A percentile compares a stretch with the other conserved stretches of the same genome.
These are phyloP conservation scores for Epinephelus lanceolatus DNA, from an alignment of 2,113 vertebrate genomes.

Conservation along the genomic window DNA sequence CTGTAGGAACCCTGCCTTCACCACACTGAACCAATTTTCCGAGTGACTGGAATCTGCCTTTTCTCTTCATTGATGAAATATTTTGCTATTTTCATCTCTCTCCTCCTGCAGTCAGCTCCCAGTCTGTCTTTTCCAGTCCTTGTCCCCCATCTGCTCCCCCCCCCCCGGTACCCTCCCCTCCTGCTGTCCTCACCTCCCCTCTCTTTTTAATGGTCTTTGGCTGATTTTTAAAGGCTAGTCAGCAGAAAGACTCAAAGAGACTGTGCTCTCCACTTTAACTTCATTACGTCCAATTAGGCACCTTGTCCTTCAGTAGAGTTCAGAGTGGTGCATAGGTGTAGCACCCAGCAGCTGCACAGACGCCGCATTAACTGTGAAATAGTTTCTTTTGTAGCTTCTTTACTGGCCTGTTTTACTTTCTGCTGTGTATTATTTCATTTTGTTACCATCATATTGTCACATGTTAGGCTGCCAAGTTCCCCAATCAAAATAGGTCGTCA, in stretches of 20 bases:
- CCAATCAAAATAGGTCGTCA: too few relatives aligned
- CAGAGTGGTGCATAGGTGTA: slow-evolving; percentile 3
- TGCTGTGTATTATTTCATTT: neutral
- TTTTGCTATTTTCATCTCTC: neutral
- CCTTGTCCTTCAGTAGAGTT: slow-evolving; percentile 50
- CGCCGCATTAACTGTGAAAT: neutral
- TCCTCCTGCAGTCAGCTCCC: neutral
- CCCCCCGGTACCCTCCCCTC: neutral
- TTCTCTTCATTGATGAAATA: neutral
- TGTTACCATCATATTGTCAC: too few relatives aligned
- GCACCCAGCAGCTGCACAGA: neutral
- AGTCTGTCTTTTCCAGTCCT: neutral
- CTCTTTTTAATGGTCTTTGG: slow-evolving; percentile 32
- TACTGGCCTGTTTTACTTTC: neutral
- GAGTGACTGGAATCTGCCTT: too few relatives aligned
- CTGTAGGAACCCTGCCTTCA: too few relatives aligned
- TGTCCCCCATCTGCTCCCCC: too few relatives aligned
- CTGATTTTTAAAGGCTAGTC: slow-evolving; percentile 45
- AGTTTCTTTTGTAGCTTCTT: neutral
- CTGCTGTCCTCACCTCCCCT: slow-evolving; percentile 31
- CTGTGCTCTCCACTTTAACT: slow-evolving; percentile 32
- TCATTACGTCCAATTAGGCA: slow-evolving; percentile 61
- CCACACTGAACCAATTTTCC: too few relatives aligned
- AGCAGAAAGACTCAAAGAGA: slow-evolving; percentile 43
- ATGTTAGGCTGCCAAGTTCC: neutral